phyloP scores from a whole-genome alignment of 2,888 invertebrate species.

The Nasonovia ribisnigri region DNA sequence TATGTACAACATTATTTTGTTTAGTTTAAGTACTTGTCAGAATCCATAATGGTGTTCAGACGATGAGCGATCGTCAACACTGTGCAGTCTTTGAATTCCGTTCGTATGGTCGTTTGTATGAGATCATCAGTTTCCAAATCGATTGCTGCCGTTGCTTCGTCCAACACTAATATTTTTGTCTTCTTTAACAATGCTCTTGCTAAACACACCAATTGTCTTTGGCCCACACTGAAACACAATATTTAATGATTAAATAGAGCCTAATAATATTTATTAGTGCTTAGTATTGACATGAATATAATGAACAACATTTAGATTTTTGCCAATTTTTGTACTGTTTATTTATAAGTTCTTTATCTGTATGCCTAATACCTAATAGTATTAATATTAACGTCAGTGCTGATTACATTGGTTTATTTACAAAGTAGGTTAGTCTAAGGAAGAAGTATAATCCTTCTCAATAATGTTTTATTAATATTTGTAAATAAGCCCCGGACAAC shows the following conservation, averaged over 20 bases:
- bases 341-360: no score
- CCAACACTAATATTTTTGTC: slow-evolving; percentile 86
- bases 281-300: background rate
- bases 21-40: slow-evolving; percentile 74
- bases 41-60: slow-evolving; percentile 92
- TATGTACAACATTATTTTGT: background rate
- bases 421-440: no score
- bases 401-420: no score
- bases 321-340: no score
- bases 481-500: no score
- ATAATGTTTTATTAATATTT: no score
- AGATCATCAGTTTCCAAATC: slow-evolving; percentile 92
- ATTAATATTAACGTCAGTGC: no score
- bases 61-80: slow-evolving; percentile 94
- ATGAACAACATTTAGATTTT: no score
- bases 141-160: slow-evolving; percentile 92
- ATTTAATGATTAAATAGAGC: background rate
- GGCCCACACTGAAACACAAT: slow-evolving; percentile 81
- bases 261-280: background rate
- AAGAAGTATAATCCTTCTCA: no score
- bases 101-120: slow-evolving; percentile 89
- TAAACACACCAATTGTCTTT: slow-evolving; percentile 88
- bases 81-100: slow-evolving; percentile 88
- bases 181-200: slow-evolving; percentile 87
- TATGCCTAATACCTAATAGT: no score